Evolutionary conservation across 2,888 invertebrate species (phyloP), one percentile per base, ranked within the genome.

Genomic region (Eurois occulta): DNA sequence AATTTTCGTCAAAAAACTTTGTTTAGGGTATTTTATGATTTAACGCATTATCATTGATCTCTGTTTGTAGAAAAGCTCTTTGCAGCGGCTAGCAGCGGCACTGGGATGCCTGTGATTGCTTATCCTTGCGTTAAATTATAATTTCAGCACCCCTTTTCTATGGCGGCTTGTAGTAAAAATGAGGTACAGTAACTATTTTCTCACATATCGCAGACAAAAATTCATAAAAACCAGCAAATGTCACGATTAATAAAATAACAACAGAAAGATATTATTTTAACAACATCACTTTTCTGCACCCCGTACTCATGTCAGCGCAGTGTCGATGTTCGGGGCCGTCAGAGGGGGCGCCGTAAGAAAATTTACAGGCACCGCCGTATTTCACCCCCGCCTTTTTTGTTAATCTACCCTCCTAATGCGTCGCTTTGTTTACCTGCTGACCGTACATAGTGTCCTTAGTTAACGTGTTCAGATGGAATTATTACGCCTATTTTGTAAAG

Each of bases 321-420:
- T 95, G 96, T 96, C 96, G 96, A 96, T 96, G 95, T 93, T 89
- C 89, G 90, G 91, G 89, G 90, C 92, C 94, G 93, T 94, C 94
- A 95, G 94, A 92, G 95, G 95, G 95, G 94, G 94, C 79, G 93
- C 91, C 92, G 95, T 95, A 96, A 96, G 96, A 95, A 96, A 96
- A 96, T 96, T 96, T 96, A 96, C 96, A 95, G 94, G 95, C 95
- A 92, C 95, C 93, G 94, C 93, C 95, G 95, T 96, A 96, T 95
- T 96, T 96, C 95, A 96, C 94, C 94, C 88, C 91, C 94, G 93
- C 94, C 93, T 94, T 94, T 94, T 94, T 93, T 93, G 96, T 94
- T 96, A 96, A 96, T 96, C 96, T 95, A 95, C 95, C 96, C 95
- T 94, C 94, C 93, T 96, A 96, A 96, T 96, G 96, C 94, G 95